Evolutionary conservation across 1,140 invertebrate genomes (phyloP).

Genomic region (Leptinotarsa texana): DNA sequence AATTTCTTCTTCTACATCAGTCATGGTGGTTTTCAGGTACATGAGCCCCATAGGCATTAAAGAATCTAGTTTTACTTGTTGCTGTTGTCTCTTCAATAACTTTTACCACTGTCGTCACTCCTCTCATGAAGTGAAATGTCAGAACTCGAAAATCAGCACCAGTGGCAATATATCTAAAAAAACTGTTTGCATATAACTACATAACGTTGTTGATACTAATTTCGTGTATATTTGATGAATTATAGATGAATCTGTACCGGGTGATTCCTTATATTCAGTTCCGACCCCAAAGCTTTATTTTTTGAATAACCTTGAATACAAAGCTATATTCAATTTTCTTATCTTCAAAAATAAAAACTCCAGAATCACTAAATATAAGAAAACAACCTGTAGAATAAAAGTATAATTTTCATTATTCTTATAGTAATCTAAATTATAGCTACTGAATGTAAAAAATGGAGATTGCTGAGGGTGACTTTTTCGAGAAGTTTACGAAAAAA

Average conservation of each 20-base stretch:
- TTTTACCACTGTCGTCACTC: too few species aligned
- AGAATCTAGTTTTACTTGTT: too few species aligned
- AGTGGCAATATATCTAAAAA: conserved; percentile 16
- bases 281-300: not conserved
- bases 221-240: conserved; percentile 11
- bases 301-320: not conserved
- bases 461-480: conserved; percentile 19
- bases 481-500: conserved; percentile 14
- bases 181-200: not conserved
- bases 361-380: not conserved
- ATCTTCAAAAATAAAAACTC: not conserved
- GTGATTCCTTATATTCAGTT: conserved; percentile 7
- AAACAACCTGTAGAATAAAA: not conserved
- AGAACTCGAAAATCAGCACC: not conserved
- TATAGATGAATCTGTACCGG: not conserved
- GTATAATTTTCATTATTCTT: not conserved
- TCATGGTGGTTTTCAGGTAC: too few species aligned
- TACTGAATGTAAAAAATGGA: conserved; percentile 20
- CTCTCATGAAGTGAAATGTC: too few species aligned
- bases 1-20: too few species aligned
- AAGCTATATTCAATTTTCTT: not conserved
- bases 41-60: too few species aligned
- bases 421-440: conserved; percentile 9
- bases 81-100: too few species aligned
- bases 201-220: not conserved